Percentiles rank a stretch among this genome's conserved stretches.
These are phyloP conservation scores for Drosophila asahinai DNA, from an alignment of 1,140 invertebrate species.

Conservation along the genomic window DNA sequence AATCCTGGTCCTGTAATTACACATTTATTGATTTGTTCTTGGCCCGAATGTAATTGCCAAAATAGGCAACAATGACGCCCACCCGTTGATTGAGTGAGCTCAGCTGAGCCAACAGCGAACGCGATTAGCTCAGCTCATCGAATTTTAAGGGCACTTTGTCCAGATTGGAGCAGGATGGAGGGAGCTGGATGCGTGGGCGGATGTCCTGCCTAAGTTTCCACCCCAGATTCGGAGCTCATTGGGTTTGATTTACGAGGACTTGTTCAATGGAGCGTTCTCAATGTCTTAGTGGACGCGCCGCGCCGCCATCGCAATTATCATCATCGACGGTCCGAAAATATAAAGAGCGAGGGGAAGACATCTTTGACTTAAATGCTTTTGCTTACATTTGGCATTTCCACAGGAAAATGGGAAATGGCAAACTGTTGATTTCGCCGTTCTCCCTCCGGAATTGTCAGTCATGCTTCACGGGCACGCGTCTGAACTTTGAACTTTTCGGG, in stretches of 20 bases:
- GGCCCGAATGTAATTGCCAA: conserved; percentile 60
- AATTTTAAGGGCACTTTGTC: conserved; percentile 69
- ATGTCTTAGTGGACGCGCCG: conserved; percentile 47
- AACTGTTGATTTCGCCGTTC: conserved; percentile 73
- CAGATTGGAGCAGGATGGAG: conserved; percentile 30
- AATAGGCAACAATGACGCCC: conserved; percentile 49
- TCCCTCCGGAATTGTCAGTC: conserved; percentile 44
- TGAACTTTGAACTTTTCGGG: conserved; percentile 75
- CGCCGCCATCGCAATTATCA: conserved; percentile 63
- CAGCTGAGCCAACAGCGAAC: conserved; percentile 29
- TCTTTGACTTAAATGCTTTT: conserved; percentile 39
- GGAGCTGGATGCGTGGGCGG: conserved; percentile 10
- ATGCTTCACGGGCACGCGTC: conserved; percentile 58
- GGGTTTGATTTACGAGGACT: conserved; percentile 67
- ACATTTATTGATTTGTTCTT: conserved; percentile 73
- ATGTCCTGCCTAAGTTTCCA: conserved; percentile 34
- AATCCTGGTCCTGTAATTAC: conserved; percentile 52
- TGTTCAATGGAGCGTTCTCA: conserved; percentile 61
- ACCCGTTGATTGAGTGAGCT: conserved; percentile 44
- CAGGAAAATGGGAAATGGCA: conserved; percentile 29
- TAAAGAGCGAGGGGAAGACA: conserved; percentile 2
- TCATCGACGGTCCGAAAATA: conserved; percentile 29
- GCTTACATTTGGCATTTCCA: conserved; percentile 48
- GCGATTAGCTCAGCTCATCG: conserved; percentile 72
- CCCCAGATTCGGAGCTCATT: conserved; percentile 27